Evolutionary conservation across 2,888 invertebrate genomes (phyloP), one percentile per base, ranked within the genome.

Genomic region (Cheilosia soror): DNA sequence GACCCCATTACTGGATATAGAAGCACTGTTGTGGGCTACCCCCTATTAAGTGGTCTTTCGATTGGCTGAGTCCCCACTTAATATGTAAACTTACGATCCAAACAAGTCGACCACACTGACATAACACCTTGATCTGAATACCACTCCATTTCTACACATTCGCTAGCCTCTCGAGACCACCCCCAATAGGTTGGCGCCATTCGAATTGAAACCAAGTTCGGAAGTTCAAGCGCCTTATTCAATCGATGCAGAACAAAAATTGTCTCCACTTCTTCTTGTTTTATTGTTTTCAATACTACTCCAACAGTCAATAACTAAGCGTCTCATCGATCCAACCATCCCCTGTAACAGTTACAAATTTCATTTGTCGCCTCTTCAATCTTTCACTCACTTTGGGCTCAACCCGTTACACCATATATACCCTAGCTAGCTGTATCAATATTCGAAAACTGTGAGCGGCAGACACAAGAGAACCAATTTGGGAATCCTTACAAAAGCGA

Each of bases 331-430:
- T 57, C n/a, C 63, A 57, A 37, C 55, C 63, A 77, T 71, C 60
- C 66, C 29, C 31, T 2, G 58, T 77, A 72, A 77, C 53, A 66
- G 71, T 49, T 65, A 72, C 82, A 78, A 78, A 78, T 82, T 76
- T 72, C 66, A 82, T 78, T 72, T 72, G 78, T 82, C 79, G 72
- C 73, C 68, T 69, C 63, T 51, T 63, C 73, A 73, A 79, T 73
- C 57, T 73, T 73, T 68, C 63, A 79, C 78, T 83, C 78, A 79
- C 72, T 83, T 69, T 63, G 60, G 47, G 40, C 63, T 73, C 68
- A 73, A 78, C 79, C 62, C 62, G 63, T 73, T 73, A 83, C 82
- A 81, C 72, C 66, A 57, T 68, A 78, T 82, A 9, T 6, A 2
- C 2, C 5, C 66, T 60, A 47, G 71, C 60, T 62, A 58, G 77